Conservation (phyloP, 2,113 vertebrate species). For the Isichthys henryi region DNA sequence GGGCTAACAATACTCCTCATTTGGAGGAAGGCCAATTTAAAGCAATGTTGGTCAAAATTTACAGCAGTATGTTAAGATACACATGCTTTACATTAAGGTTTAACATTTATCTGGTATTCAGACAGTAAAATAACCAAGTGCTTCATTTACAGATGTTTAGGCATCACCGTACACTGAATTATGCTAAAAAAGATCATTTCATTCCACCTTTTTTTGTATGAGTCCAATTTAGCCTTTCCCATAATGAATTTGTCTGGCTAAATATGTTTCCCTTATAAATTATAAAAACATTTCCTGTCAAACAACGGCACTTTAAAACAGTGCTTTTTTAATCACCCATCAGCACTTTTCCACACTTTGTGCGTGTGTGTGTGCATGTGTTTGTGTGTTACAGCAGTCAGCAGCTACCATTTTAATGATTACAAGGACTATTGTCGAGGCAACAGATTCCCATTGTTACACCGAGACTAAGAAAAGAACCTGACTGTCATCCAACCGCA, state of each 20-base stretch:
- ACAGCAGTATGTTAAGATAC: not conserved
- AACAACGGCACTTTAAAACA: not conserved
- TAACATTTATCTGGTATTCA: not conserved
- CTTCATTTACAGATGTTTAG: not conserved
- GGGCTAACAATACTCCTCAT: not conserved
- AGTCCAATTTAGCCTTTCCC: not conserved
- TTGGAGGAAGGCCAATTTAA: not conserved
- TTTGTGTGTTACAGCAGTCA: not conserved
- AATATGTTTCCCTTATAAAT: not conserved
- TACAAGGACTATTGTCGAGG: constrained; percentile 11
- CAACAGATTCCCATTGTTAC: constrained; percentile 15
- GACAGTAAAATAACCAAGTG: not conserved
- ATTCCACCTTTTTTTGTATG: not conserved
- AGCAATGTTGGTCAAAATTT: not conserved
- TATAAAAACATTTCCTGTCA: not conserved
- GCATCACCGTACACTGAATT: not conserved
- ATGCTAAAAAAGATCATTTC: not conserved
- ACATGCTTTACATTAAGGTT: not conserved
- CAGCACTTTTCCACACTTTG: not conserved
- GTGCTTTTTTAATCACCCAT: not conserved
- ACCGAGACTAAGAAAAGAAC: not conserved
- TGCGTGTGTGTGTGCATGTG: not conserved
- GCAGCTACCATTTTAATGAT: not conserved
- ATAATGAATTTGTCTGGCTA: not conserved
- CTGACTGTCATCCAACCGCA: constrained; percentile 5